Percentiles rank a stretch among this genome's conserved stretches.
phyloP scores from a whole-genome alignment of 1,140 invertebrate species.

The Rhagoletis pomonella region DNA sequence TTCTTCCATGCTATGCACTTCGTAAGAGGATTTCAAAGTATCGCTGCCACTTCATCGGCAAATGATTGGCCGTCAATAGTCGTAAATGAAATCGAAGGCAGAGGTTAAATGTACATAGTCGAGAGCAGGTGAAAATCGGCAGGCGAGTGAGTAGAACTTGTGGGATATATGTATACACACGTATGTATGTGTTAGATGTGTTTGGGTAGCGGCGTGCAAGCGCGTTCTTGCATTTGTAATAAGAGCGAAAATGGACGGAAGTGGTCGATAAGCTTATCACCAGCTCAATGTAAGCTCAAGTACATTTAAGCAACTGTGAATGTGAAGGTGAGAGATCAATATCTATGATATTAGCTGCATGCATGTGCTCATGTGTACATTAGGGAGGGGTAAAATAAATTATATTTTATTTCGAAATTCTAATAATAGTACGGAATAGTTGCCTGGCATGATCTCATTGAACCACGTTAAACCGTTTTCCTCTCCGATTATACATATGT shows the following conservation, averaged over 20 bases:
- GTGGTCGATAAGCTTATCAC: conserved; percentile 30
- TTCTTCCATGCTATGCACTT: background rate
- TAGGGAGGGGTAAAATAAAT: too few relatives aligned
- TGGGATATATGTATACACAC: background rate
- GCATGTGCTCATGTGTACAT: background rate
- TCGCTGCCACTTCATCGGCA: conserved; percentile 36
- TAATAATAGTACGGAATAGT: too few relatives aligned
- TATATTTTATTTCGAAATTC: too few relatives aligned
- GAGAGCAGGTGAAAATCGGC: background rate
- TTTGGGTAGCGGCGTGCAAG: background rate
- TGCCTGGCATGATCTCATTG: too few relatives aligned
- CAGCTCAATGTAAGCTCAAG: conserved; percentile 4
- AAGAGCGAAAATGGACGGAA: conserved; percentile 32
- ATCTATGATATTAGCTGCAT: too few relatives aligned
- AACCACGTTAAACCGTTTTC: too few relatives aligned
- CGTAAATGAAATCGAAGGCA: conserved; percentile 30
- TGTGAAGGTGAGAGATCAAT: background rate
- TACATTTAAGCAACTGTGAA: background rate
- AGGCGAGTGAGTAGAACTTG: background rate
- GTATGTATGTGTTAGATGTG: background rate
- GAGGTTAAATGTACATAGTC: background rate
- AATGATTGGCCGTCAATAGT: conserved; percentile 43
- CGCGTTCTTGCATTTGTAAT: conserved; percentile 27
- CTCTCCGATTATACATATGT: too few relatives aligned
- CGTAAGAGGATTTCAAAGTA: conserved; percentile 38